phyloP scores from a whole-genome alignment of 2,888 invertebrate genomes.

The Drosophila antonietae region DNA sequence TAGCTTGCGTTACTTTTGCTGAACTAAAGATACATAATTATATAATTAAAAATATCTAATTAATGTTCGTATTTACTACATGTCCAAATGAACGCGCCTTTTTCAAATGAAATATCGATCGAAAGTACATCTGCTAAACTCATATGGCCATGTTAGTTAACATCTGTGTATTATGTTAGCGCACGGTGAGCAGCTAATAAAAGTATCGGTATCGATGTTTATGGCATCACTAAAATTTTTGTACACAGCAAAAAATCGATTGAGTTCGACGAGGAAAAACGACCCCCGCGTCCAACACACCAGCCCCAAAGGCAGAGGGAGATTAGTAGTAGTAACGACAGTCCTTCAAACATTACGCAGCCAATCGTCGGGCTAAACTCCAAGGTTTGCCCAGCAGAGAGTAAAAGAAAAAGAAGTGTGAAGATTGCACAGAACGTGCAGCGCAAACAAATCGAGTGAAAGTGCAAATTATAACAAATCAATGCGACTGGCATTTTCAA shows the following conservation, averaged over 20 bases:
- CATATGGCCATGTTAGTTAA: conserved; percentile 20
- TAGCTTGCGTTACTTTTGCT: no score
- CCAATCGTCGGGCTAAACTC: conserved; percentile 43
- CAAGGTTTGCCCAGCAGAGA: conserved; percentile 56
- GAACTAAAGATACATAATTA: no score
- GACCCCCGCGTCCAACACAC: conserved; percentile 68
- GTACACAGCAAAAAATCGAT: conserved; percentile 74
- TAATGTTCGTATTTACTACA: no score
- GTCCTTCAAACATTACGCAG: conserved; percentile 77
- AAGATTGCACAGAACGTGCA: conserved; percentile 62
- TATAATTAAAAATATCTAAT: neutral
- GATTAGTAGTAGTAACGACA: conserved; percentile 77
- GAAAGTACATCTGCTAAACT: neutral
- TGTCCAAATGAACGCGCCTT: neutral
- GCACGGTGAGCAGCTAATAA: conserved; percentile 19
- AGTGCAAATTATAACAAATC: conserved; percentile 62
- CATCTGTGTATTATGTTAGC: conserved; percentile 20
- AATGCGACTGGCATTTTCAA: conserved; percentile 46
- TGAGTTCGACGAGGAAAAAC: conserved; percentile 65
- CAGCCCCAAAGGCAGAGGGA: conserved; percentile 67
- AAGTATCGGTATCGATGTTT: conserved; percentile 32
- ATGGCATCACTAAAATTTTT: conserved; percentile 59
- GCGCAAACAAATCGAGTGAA: conserved; percentile 69
- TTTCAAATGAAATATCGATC: conserved; percentile 3
- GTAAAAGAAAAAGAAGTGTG: conserved; percentile 35